Base-by-base conservation (phyloP, 2,113 vertebrate species). In the Pogonocichla stellata region DNA sequence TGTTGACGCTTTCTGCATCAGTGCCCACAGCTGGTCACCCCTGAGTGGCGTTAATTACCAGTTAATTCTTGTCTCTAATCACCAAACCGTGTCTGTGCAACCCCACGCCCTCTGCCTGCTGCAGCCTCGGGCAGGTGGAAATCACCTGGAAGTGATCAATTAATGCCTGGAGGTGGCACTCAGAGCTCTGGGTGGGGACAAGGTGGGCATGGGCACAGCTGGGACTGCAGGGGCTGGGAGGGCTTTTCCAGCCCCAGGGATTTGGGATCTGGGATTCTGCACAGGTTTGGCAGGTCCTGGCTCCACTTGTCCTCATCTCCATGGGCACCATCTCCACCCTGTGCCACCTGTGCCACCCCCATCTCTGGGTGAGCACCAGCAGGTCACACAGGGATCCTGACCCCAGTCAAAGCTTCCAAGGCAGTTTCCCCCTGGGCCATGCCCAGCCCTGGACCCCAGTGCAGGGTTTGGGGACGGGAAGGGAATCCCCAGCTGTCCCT, bases 141-240 rank as follows among this genome's bases (percentile, higher is more conserved):
- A 51, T 60, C 66, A 34, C 53, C 83, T 58, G 83, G 53, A 33
- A 2, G 5, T 17, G 61, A 0, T 20, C 38, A 38, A 10, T 10
- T 38, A 10, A 10, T 10, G 10, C 38, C 38, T 38, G 38, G 38
- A 38, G 38, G 38, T 58, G 65, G 53, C 79, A 47, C 45, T 47
- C 43, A 20, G 43, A 36, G 36, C 36, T 36, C 36, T 36, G 36
- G 36, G 10, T 10, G 65, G 79, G 34, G 43, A 42, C 80, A 82
- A 9, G 65, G 65, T 40, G 38, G 38, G 38, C 5, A 40, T 5
- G 5, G 64, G 4, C 51, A 38, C 78, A 57, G 79, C 79, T 81
- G 6, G 66, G 4, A 3, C 20, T 53, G 0, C 4, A 0, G 22
- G 48, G 58, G n/a, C 64, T 70, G 64, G 72, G 12, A 70, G 73